Evolutionary conservation across 2,888 invertebrate species (phyloP).

Genomic region (Dicranocentrus wangi): DNA sequence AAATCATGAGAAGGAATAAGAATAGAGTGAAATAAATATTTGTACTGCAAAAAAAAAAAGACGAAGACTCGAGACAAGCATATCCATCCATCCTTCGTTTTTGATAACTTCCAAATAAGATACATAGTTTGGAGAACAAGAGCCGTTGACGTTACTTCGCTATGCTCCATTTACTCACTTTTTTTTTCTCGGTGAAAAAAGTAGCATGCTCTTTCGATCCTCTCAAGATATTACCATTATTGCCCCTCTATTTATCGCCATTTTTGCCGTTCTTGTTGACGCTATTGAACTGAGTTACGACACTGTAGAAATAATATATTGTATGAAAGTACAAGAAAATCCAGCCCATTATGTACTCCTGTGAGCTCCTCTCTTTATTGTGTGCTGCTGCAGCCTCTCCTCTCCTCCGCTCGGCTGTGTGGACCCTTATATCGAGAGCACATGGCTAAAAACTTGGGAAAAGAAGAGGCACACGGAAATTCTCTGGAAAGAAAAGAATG

Average conservation of each 20-base stretch:
- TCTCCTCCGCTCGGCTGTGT: neutral
- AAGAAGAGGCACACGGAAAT: neutral
- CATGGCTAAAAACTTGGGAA: too few relatives aligned
- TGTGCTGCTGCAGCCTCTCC: neutral
- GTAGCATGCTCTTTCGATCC: too few relatives aligned
- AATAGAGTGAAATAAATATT: conserved; percentile 47
- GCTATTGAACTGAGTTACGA: conserved; percentile 61
- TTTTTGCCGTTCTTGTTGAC: conserved; percentile 54
- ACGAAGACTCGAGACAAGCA: too few relatives aligned
- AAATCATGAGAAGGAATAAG: conserved; percentile 9
- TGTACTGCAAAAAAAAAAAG: conserved; percentile 32
- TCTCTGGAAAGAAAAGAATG: conserved; percentile 17
- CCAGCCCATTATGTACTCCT: conserved; percentile 40
- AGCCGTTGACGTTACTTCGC: conserved; percentile 53
- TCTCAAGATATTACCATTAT: conserved; percentile 60
- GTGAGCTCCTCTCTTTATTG: conserved; percentile 27
- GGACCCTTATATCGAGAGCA: too few relatives aligned
- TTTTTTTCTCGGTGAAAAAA: conserved; percentile 23
- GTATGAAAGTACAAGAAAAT: conserved; percentile 21
- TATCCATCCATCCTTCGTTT: conserved; percentile 25
- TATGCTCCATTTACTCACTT: conserved; percentile 63
- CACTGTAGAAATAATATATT: conserved; percentile 60
- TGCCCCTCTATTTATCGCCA: conserved; percentile 64
- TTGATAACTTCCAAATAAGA: conserved; percentile 31
- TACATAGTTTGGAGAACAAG: conserved; percentile 10